Percentiles rank a stretch among this genome's conserved stretches.
Evolutionary conservation across 2,113 vertebrate species (phyloP).

Genomic region (Lophochroa leadbeateri): DNA sequence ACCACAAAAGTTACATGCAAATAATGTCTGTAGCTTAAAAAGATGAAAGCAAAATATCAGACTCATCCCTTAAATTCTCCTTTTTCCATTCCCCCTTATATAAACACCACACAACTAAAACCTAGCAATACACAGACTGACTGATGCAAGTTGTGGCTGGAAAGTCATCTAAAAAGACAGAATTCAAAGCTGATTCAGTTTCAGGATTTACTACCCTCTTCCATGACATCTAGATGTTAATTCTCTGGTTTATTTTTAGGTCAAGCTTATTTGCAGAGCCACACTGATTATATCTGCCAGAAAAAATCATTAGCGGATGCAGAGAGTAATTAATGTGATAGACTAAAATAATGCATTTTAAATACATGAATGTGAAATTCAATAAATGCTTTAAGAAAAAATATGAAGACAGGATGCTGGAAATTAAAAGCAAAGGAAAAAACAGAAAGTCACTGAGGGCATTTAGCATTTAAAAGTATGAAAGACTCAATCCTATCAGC

Average conservation of each 20-base stretch:
- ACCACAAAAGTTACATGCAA: conserved; percentile 22
- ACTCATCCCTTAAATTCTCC: neutral
- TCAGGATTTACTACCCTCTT: neutral
- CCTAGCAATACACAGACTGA: neutral
- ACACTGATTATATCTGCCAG: neutral
- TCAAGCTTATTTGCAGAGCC: neutral
- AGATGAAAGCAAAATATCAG: neutral
- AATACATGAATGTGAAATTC: neutral
- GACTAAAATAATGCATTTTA: conserved; percentile 7
- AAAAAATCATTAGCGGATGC: neutral
- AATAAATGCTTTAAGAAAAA: neutral
- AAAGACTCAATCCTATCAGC: neutral
- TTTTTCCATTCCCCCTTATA: neutral
- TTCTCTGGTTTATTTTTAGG: conserved; percentile 7
- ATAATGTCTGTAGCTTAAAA: neutral
- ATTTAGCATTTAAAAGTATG: neutral
- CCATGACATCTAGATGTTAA: neutral
- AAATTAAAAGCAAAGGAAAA: neutral
- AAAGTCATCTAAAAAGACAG: neutral
- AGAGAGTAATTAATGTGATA: neutral
- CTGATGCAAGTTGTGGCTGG: neutral
- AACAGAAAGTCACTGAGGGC: neutral
- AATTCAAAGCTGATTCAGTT: neutral
- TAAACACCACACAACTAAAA: neutral
- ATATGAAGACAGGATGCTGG: neutral